Conservation (phyloP, 2,888 invertebrate genomes). For the Uropetala carovei region DNA sequence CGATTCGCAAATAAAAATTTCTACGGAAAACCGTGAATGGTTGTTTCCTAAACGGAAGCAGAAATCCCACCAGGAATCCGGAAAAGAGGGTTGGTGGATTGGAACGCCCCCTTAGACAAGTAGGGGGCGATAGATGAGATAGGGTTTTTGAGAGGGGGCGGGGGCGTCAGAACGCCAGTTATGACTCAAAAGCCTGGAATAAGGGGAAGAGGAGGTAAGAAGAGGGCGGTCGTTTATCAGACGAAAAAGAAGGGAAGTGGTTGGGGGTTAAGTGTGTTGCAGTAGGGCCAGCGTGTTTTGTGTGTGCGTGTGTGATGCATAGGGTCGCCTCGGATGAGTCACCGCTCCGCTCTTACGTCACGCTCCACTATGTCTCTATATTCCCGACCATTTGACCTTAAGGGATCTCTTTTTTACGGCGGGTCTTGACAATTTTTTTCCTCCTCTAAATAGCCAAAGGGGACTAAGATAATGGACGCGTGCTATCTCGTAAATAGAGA, state of each 20-base stretch:
- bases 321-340: not conserved
- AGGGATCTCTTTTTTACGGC: no score
- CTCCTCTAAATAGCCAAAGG: no score
- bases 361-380: not conserved
- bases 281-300: not conserved
- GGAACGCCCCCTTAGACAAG: not conserved
- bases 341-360: not conserved
- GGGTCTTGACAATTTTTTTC: no score
- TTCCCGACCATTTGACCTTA: not conserved
- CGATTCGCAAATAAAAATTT: no score
- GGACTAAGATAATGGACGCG: no score
- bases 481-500: no score
- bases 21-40: no score
- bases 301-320: not conserved
- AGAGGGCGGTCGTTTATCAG: conserved; percentile 1
- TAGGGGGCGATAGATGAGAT: not conserved
- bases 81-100: not conserved
- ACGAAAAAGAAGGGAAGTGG: not conserved
- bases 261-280: not conserved
- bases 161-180: not conserved
- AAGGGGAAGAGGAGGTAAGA: no score
- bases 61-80: not conserved
- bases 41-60: not conserved
- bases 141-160: not conserved
- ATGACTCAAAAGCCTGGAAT: not conserved